phyloP scores from a whole-genome alignment of 2,888 invertebrate genomes.

The Zygothrica quintamaculata region DNA sequence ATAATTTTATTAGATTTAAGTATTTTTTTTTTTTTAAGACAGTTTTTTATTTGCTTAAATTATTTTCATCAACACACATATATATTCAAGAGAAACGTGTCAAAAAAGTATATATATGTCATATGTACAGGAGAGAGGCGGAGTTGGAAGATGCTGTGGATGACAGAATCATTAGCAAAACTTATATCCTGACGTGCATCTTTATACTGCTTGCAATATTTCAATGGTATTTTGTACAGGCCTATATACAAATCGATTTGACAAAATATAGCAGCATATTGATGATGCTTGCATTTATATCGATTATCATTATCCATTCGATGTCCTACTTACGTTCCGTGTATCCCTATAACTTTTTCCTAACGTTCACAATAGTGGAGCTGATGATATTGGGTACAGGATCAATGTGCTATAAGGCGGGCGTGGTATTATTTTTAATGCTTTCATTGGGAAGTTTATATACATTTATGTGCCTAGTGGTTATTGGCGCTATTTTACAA shows the following conservation, averaged over 20 bases:
- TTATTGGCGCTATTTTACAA: conserved; percentile 18
- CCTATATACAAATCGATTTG: conserved; percentile 8
- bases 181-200: conserved; percentile 20
- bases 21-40: too few relatives aligned
- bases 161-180: conserved; percentile 11
- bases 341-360: conserved; percentile 30
- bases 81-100: too few relatives aligned
- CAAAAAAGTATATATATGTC: too few relatives aligned
- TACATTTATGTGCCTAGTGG: conserved; percentile 16
- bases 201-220: conserved; percentile 19
- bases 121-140: too few relatives aligned
- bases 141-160: not conserved
- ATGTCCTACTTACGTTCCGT: conserved; percentile 6
- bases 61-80: too few relatives aligned
- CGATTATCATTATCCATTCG: conserved; percentile 17
- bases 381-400: conserved; percentile 21
- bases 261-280: not conserved
- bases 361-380: conserved; percentile 18
- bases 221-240: conserved; percentile 27
- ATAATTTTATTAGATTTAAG: too few relatives aligned
- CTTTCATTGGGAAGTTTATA: not conserved
- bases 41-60: too few relatives aligned
- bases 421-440: not conserved
- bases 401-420: conserved; percentile 1
- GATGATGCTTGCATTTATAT: conserved; percentile 7